Base-by-base conservation (phyloP, 1,140 invertebrate species). In the Hyles vespertilio region DNA sequence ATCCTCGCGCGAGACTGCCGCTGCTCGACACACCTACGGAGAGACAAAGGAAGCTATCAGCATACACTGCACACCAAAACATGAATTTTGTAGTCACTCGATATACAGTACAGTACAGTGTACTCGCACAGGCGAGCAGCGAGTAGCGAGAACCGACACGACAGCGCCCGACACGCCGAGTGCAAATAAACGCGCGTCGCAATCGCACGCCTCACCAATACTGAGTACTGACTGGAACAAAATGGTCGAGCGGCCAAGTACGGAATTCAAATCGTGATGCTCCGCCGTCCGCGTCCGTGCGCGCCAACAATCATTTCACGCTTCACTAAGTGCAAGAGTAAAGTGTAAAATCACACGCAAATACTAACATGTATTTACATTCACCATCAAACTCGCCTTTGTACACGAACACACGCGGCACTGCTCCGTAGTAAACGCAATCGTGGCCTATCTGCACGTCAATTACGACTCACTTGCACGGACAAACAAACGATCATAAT, bases 261-360 rank as follows among this genome's bases (percentile, higher is more conserved):
- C 69, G 63, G 64, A 69, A 74, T 77, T 76, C 63, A 65, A 72
- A 67, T 72, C 66, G 70, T 67, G 59, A 67, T 70, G 61, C 67
- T 65, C 64, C 22, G 22, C 22, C 22, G 22, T 22, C 22, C 22
- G 22, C 22, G 22, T 22, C 22, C 67, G 33, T 59, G 66, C 66
- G 64, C 69, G 62, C 61, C 74, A 73, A 74, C 69, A 63, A 79
- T 79, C 74, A 77, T 79, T 82, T 84, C 77, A 79, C 77, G 79
- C 80, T 79, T 68, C 72, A 82, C 74, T 82, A 77, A 83, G 70
- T 80, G 70, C 69, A 77, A 76, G 66, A 77, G 72, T 72, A 77
- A 80, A 77, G 72, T 84, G 74, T 84, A 72, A 83, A 82, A 77
- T 78, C 73, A 74, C 73, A 84, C 70, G 73, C 70, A 79, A 81